Conservation (phyloP, 2,113 vertebrate species). For the Protobothrops mucrosquamatus region DNA sequence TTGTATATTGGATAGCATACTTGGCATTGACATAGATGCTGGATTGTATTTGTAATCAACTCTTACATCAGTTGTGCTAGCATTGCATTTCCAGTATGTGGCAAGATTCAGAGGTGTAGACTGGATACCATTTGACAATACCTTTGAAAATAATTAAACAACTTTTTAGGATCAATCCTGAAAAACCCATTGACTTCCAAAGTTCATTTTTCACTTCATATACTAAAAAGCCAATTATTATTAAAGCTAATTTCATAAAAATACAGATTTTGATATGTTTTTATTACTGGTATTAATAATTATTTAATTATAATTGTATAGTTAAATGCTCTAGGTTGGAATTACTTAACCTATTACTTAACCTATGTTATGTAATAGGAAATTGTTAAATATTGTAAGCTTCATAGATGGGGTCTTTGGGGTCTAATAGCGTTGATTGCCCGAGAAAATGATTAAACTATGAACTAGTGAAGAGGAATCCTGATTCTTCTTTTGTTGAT, state of each 20-base stretch:
- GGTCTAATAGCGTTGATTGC: background rate
- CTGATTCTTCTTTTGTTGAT: background rate
- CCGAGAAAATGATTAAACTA: background rate
- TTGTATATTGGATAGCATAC: conserved; percentile 83
- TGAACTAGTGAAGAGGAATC: background rate
- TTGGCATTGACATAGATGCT: conserved; percentile 85
- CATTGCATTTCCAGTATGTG: conserved; percentile 92
- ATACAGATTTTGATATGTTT: background rate
- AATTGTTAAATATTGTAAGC: background rate
- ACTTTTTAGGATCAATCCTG: background rate
- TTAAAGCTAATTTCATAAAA: background rate
- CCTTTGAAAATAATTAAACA: conserved; percentile 71
- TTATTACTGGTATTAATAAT: background rate
- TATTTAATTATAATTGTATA: background rate
- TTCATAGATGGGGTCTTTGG: background rate
- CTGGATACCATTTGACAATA: conserved; percentile 91
- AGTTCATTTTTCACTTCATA: background rate
- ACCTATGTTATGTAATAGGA: background rate
- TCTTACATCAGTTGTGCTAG: conserved; percentile 87
- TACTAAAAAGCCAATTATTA: background rate
- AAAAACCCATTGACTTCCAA: background rate
- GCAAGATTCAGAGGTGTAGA: conserved; percentile 95
- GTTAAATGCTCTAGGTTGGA: background rate
- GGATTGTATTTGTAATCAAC: conserved; percentile 96
- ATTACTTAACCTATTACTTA: background rate